Conservation (phyloP, 2,113 vertebrate species). For the Raja brachyura region DNA sequence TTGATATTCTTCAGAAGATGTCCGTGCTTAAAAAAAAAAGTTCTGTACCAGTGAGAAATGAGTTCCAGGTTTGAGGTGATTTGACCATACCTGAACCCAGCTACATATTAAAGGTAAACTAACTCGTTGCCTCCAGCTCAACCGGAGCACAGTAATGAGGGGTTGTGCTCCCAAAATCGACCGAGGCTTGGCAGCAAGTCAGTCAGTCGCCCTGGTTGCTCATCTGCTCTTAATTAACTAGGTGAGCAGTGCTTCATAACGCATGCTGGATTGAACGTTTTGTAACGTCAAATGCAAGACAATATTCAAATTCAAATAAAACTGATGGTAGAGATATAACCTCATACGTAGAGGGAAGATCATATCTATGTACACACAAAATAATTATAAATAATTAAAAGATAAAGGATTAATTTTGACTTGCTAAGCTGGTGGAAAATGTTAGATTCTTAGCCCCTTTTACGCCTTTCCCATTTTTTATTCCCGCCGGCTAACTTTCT, state of each 20-base stretch:
- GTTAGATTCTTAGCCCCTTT: too few species aligned
- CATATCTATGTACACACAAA: neutral
- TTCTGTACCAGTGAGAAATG: neutral
- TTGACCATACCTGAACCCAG: neutral
- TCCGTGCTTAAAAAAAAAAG: neutral
- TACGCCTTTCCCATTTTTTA: neutral
- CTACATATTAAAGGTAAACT: neutral
- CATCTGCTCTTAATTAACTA: neutral
- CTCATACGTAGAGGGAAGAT: neutral
- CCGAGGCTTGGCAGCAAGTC: neutral
- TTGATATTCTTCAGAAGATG: neutral
- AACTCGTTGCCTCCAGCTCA: neutral
- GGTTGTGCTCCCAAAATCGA: neutral
- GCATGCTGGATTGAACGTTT: neutral
- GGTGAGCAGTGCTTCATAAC: neutral
- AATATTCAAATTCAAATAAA: neutral
- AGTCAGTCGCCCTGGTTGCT: neutral
- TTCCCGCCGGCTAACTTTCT: neutral
- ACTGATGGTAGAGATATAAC: neutral
- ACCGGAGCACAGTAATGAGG: neutral
- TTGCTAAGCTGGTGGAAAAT: neutral
- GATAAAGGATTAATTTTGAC: neutral
- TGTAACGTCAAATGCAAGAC: neutral
- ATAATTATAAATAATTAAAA: neutral
- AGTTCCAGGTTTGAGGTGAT: neutral